Percentiles rank a stretch among this genome's conserved stretches.
These are phyloP conservation scores for Tryphoninae sp. DNA, from an alignment of 2,888 invertebrate species.

Conservation along the genomic window DNA sequence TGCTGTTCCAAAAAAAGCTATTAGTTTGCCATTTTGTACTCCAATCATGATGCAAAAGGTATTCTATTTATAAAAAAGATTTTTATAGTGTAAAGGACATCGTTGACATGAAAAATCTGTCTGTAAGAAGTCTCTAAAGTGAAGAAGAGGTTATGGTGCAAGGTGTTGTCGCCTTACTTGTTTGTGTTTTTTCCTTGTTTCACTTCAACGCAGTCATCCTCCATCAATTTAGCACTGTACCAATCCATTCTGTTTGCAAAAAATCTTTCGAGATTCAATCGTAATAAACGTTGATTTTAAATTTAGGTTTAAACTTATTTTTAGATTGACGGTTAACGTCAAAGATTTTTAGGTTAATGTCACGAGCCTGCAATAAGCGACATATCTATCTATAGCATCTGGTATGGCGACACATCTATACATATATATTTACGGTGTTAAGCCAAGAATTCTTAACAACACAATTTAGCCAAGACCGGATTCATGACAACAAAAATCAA, in stretches of 20 bases:
- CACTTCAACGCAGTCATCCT: constrained; percentile 71
- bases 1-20: not conserved
- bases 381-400: too few species aligned
- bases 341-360: too few species aligned
- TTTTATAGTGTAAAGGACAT: not conserved
- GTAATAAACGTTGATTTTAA: too few species aligned
- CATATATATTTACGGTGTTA: too few species aligned
- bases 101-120: not conserved
- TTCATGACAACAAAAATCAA: too few species aligned
- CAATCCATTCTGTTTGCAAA: constrained; percentile 69
- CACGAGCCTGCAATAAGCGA: too few species aligned
- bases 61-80: not conserved
- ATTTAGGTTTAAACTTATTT: not conserved
- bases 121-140: not conserved
- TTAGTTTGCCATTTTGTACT: not conserved
- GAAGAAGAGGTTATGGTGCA: constrained; percentile 51
- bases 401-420: too few species aligned
- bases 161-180: constrained; percentile 46
- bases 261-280: too few species aligned
- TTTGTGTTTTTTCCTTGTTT: constrained; percentile 61
- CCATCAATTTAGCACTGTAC: constrained; percentile 72
- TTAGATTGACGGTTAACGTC: not conserved
- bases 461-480: too few species aligned
- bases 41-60: not conserved
- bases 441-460: too few species aligned